These are phyloP conservation scores for Odontophorus gujanensis DNA, from an alignment of 2,113 vertebrate genomes.

Conservation along the genomic window DNA sequence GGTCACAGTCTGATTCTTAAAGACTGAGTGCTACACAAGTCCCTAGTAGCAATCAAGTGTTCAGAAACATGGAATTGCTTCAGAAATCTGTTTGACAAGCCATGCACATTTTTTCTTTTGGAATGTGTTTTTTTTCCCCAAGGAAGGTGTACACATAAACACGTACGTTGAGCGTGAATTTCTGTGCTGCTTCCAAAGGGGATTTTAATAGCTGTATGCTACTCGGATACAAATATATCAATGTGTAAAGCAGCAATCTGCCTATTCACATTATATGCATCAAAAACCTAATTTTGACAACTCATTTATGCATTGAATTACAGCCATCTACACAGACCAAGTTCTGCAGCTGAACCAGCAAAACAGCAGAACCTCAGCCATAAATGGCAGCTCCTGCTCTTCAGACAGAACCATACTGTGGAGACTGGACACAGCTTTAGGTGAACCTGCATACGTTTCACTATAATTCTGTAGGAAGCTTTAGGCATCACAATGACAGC, in stretches of 20 bases:
- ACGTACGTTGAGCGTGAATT: not conserved
- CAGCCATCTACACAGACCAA: not conserved
- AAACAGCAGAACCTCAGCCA: not conserved
- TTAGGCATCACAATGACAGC: not conserved
- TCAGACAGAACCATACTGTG: not conserved
- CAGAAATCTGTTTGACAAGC: not conserved
- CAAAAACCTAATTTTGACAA: not conserved
- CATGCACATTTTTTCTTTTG: not conserved
- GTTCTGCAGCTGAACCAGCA: not conserved
- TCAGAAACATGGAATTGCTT: not conserved
- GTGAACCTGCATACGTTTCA: not conserved
- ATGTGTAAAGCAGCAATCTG: not conserved
- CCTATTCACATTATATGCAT: not conserved
- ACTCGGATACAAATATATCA: not conserved
- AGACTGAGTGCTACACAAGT: not conserved
- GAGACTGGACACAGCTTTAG: not conserved
- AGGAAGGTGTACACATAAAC: not conserved
- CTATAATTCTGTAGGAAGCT: not conserved
- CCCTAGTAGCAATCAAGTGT: not conserved
- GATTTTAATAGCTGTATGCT: not conserved
- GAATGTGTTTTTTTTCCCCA: not conserved
- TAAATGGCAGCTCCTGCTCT: not conserved
- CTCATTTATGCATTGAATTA: not conserved
- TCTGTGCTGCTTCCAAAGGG: not conserved
- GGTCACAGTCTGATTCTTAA: not conserved